Conservation (phyloP, 2,113 vertebrate genomes). For the Ceyx cyanopectus region DNA sequence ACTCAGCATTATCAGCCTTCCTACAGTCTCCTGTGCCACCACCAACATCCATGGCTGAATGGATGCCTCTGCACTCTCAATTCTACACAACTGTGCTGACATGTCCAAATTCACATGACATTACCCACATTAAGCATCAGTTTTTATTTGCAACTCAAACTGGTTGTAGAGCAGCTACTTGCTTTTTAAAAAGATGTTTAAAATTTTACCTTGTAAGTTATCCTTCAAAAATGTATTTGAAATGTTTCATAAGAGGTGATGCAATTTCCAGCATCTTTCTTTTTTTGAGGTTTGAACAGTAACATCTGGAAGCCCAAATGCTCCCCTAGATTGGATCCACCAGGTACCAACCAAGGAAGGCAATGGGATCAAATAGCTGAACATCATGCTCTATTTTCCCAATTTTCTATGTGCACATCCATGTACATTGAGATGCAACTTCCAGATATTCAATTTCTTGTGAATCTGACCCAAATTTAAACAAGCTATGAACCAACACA, state of each 20-base stretch:
- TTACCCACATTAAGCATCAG: not conserved
- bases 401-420: not conserved
- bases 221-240: not conserved
- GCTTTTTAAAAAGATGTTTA: not conserved
- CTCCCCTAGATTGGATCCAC: not conserved
- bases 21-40: not conserved
- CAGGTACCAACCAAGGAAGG: not conserved
- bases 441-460: not conserved
- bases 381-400: not conserved
- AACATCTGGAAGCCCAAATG: not conserved
- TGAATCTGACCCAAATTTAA: not conserved
- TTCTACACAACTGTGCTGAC: not conserved
- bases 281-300: not conserved
- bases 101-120: not conserved
- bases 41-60: not conserved
- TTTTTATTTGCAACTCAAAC: not conserved
- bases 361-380: not conserved
- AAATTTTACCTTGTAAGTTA: fast-evolving
- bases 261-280: not conserved
- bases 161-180: not conserved
- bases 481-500: not conserved
- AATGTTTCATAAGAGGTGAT: not conserved
- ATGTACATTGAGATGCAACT: not conserved
- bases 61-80: not conserved
- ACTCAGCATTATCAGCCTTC: not conserved